Evolutionary conservation across 1,140 invertebrate genomes (phyloP).

Genomic region (Cydia splendana): DNA sequence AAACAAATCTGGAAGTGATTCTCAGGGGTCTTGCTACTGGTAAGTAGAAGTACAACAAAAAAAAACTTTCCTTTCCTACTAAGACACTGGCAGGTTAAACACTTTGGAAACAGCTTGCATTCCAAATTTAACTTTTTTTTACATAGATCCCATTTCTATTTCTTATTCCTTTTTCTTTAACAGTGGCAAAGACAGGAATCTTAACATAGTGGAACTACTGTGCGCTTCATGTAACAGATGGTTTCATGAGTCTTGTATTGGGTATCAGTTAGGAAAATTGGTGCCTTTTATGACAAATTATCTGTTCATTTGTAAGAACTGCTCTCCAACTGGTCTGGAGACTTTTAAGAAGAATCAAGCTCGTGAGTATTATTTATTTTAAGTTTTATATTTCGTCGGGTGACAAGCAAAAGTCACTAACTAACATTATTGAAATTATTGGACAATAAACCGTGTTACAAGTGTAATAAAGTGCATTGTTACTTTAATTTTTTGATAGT

Average conservation of each 20-base stretch:
- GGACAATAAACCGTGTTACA: too few species aligned
- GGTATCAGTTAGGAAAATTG: constrained; percentile 93
- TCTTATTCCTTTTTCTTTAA: constrained; percentile 28
- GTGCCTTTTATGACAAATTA: constrained; percentile 98
- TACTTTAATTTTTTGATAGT: too few species aligned
- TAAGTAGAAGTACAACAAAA: constrained; percentile 39
- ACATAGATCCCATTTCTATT: background rate
- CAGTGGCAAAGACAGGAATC: constrained; percentile 95
- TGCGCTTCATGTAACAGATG: constrained; percentile 94
- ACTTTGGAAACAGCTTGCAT: background rate
- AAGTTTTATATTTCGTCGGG: background rate
- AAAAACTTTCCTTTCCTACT: background rate
- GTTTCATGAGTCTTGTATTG: constrained; percentile 96
- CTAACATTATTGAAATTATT: too few species aligned
- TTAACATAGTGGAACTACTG: constrained; percentile 93
- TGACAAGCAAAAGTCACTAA: too few species aligned
- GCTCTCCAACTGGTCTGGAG: constrained; percentile 93
- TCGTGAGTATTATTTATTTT: constrained; percentile 83
- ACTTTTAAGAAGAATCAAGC: constrained; percentile 95
- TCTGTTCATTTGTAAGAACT: constrained; percentile 97
- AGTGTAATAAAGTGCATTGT: too few species aligned
- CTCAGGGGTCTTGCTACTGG: constrained; percentile 70
- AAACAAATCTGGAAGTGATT: constrained; percentile 58
- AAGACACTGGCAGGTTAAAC: constrained; percentile 10
- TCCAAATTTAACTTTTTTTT: constrained; percentile 21